These are phyloP conservation scores for Phengaris alcon DNA, from an alignment of 2,888 invertebrate species.

Conservation along the genomic window DNA sequence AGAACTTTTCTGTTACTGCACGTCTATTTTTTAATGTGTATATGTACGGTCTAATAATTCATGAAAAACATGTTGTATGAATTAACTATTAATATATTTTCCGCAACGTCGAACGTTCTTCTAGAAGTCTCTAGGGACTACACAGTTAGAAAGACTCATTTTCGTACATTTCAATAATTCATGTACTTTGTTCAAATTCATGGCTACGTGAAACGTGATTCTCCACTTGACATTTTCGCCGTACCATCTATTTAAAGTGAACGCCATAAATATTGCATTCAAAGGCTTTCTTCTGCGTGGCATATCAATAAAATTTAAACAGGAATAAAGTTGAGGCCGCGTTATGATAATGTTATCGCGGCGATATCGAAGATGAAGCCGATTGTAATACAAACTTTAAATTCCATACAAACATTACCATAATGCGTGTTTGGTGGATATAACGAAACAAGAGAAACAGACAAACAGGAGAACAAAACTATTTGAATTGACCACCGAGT, in stretches of 20 bases:
- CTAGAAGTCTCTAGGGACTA: neutral
- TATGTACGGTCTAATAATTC: too few relatives aligned
- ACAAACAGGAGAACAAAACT: conserved; percentile 34
- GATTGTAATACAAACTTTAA: conserved; percentile 37
- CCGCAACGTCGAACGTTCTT: too few relatives aligned
- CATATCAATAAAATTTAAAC: conserved; percentile 37
- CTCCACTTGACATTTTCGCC: conserved; percentile 19
- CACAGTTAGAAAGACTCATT: neutral
- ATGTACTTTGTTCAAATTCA: conserved; percentile 8
- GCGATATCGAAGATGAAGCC: conserved; percentile 40
- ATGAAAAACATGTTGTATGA: too few relatives aligned
- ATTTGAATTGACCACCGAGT: conserved; percentile 8
- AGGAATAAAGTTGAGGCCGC: conserved; percentile 34
- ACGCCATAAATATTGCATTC: conserved; percentile 22
- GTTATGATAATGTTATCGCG: conserved; percentile 41
- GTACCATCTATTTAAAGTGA: conserved; percentile 12
- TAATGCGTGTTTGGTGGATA: conserved; percentile 42
- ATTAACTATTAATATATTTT: too few relatives aligned
- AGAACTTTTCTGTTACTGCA: too few relatives aligned
- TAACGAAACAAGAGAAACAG: conserved; percentile 33
- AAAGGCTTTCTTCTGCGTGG: conserved; percentile 11
- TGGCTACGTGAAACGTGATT: conserved; percentile 9
- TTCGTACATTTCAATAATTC: conserved; percentile 13
- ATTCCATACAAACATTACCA: conserved; percentile 44
- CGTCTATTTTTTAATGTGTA: too few relatives aligned